Conservation (phyloP, 2,888 invertebrate genomes). For the Drosophila vallismaia region DNA sequence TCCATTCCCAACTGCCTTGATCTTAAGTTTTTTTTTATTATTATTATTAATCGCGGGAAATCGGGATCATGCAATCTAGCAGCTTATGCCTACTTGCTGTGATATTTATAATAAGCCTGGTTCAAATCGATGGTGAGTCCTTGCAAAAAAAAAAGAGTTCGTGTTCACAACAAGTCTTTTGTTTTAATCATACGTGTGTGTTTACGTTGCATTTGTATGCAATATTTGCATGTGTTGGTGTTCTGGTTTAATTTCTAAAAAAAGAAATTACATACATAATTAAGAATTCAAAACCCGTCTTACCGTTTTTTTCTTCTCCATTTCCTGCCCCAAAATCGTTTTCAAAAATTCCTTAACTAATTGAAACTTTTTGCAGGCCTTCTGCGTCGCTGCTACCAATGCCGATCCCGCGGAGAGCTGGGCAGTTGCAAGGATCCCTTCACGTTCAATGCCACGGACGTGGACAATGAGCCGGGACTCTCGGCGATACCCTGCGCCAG, state of each 20-base stretch:
- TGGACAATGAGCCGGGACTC: slow-evolving; percentile 89
- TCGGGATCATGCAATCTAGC: slow-evolving; percentile 20
- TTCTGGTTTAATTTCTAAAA: slow-evolving; percentile 12
- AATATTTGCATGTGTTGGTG: not conserved
- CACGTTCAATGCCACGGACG: slow-evolving; percentile 90
- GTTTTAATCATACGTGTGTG: slow-evolving; percentile 29
- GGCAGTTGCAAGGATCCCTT: slow-evolving; percentile 96
- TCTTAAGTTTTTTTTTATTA: slow-evolving; percentile 1
- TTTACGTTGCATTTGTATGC: not conserved
- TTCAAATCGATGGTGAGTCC: slow-evolving; percentile 25
- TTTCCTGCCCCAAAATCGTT: too few species aligned
- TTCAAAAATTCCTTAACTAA: not conserved
- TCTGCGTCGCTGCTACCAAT: slow-evolving; percentile 91
- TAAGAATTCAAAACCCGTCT: too few species aligned
- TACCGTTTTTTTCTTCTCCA: too few species aligned
- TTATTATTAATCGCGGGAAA: not conserved
- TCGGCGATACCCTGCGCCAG: slow-evolving; percentile 90
- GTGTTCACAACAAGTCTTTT: slow-evolving; percentile 31
- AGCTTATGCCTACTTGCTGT: slow-evolving; percentile 29
- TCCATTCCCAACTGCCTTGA: slow-evolving; percentile 9
- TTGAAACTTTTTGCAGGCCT: slow-evolving; percentile 85
- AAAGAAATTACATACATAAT: too few species aligned
- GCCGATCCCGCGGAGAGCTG: slow-evolving; percentile 93
- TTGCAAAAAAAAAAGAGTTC: slow-evolving; percentile 20
- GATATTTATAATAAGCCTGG: slow-evolving; percentile 26